Evolutionary conservation across 2,113 vertebrate genomes (phyloP), one percentile per base, ranked within the genome.

Genomic region (Myotis yumanensis): DNA sequence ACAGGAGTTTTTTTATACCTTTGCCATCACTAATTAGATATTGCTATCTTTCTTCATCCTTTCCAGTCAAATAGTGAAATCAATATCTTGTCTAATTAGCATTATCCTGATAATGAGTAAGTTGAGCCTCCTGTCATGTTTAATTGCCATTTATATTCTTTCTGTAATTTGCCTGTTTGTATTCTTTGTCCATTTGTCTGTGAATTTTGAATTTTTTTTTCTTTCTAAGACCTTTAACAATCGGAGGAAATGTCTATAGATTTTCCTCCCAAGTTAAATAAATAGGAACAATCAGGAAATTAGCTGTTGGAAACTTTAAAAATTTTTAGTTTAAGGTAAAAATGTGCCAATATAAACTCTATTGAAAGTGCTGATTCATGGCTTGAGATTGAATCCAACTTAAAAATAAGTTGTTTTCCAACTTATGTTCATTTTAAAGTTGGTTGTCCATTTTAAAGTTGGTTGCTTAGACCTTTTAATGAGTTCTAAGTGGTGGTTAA

Each of bases 401-500:
- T 87, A 83, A 87, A 77, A 96, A 77, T 77, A 84, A 71, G 43
- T 62, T 93, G 59, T 93, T 93, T 91, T 96, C 83, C 83, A 77
- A 72, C 15, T 68, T 90, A 51, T 1, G 40, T 68, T 35, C 28
- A 40, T 79, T 90, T 72, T 64, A 23, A 66, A 81, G 37, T 75
- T 64, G 32, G 32, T 77, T 71, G 52, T 40, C 54, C n/a, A 40
- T 80, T 90, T 72, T 66, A 23, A 66, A 81, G 37, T 75, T 35
- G 18, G 25, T 72, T 71, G 52, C 46, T 90, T 93, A 86, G 32
- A 86, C 75, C 82, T 86, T 40, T 16, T 6, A 90, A 43, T 51
- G 82, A 75, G 40, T 62, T 76, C 9, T 35, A 75, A 82, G 51
- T 59, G 25, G 82, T 73, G 28, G 37, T 84, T 66, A 37, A 54